Evolutionary conservation across 2,113 vertebrate genomes (phyloP).

Genomic region (Pollimyrus isidori): DNA sequence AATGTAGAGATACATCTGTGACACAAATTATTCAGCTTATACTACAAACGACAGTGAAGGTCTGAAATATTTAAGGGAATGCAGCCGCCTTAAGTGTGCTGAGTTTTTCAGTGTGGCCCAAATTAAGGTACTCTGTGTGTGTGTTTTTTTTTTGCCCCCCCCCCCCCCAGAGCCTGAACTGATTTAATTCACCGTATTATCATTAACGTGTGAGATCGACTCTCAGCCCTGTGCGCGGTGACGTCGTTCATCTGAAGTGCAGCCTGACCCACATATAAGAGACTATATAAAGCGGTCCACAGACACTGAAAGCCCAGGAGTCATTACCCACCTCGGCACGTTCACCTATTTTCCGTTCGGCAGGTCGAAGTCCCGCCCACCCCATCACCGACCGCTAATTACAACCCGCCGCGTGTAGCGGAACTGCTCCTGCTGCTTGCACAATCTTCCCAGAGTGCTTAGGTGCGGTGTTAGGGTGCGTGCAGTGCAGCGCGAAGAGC

Average conservation of each 20-base stretch:
- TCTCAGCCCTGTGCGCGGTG: background rate
- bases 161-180: background rate
- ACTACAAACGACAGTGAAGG: background rate
- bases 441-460: constrained; percentile 35
- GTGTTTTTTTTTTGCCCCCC: background rate
- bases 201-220: background rate
- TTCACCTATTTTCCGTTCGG: constrained; percentile 40
- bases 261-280: background rate
- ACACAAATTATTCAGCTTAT: background rate
- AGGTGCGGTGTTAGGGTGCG: constrained; percentile 35
- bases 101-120: background rate
- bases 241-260: background rate
- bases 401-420: constrained; percentile 23
- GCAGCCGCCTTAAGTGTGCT: background rate
- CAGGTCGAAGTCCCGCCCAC: constrained; percentile 17
- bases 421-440: constrained; percentile 35
- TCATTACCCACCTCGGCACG: background rate
- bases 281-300: background rate
- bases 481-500: constrained; percentile 51
- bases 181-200: background rate
- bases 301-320: background rate
- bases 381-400: constrained; percentile 29
- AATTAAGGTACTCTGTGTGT: background rate
- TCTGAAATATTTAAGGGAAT: background rate
- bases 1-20: background rate